Base-by-base conservation (phyloP, 2,797 vertebrate species). In the Paratrypauchen microcephalus region DNA sequence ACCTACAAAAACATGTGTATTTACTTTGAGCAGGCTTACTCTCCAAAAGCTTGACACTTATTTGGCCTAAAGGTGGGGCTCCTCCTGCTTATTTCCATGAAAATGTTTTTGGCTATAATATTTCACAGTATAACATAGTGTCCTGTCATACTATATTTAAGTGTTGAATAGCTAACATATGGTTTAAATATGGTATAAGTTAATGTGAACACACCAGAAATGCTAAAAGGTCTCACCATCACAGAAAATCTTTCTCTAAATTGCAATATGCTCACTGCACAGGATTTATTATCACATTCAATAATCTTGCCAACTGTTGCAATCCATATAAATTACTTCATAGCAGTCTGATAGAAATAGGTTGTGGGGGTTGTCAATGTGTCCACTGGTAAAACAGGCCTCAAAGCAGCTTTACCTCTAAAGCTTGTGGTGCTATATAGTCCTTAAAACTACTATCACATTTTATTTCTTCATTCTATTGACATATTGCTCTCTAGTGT, bases 391-490 rank as follows among this genome's bases (percentile, higher is more conserved):
- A 8, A 50, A 50, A 50, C 48, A 19, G 6, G 18, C 5, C 19
- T 50, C 18, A 50, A 3, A 19, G 41, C 41, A 26, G 54, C 26
- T 57, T 28, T 57, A 28, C 56, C 21, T 13, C 13, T 12, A 56
- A 56, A 18, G 1, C 9, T 15, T 24, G 54, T 5, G 2, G 7
- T 55, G 11, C 11, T 57, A 5, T 15, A 56, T 4, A 59, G 28
- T 30, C 18, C 57, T 18, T 30, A 32, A 19, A 32, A 11, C 48
- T 16, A 57, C 4, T 60, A 39, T 61, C 5, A 15, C 4, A 6
- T 12, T 36, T 36, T 39, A 39, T 61, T 36, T 61, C 59, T 21
- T 61, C 59, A 19, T 39, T 61, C 59, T 61, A 61, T 61, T 61
- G 59, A 23, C 11, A 15, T 21, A 41, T 23, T 41, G 32, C n/a